These are phyloP conservation scores for Hoplodrina ambigua DNA, from an alignment of 2,888 invertebrate species.

Conservation along the genomic window DNA sequence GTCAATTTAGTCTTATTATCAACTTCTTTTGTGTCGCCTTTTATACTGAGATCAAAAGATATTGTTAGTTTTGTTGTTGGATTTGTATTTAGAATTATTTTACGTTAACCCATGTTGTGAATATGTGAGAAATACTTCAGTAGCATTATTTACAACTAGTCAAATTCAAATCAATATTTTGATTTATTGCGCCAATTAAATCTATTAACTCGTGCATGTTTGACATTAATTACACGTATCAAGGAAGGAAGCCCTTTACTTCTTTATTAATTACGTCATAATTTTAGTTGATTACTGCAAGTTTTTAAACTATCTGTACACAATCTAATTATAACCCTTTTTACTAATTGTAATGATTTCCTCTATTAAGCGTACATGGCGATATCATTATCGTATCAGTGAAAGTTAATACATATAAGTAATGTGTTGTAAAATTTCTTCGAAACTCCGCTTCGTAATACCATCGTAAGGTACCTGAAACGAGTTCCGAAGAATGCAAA, in stretches of 20 bases:
- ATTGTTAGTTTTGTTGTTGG: background rate
- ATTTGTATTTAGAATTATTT: background rate
- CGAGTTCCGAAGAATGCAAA: constrained; percentile 53
- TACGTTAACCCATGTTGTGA: background rate
- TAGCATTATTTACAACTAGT: background rate
- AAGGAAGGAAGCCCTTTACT: constrained; percentile 27
- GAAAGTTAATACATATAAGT: constrained; percentile 28
- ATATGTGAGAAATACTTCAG: background rate
- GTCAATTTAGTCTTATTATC: constrained; percentile 1
- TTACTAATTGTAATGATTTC: constrained; percentile 24
- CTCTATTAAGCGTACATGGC: constrained; percentile 15
- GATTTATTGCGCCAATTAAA: constrained; percentile 30
- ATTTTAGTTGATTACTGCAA: constrained; percentile 11
- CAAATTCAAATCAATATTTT: constrained; percentile 14
- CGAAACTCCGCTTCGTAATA: constrained; percentile 13
- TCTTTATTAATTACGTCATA: constrained; percentile 23
- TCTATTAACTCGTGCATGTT: constrained; percentile 7
- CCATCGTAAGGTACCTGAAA: constrained; percentile 48
- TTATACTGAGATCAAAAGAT: background rate
- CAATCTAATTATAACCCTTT: constrained; percentile 9
- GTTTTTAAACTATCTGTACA: constrained; percentile 11
- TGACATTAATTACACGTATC: constrained; percentile 31
- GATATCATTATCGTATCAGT: constrained; percentile 21
- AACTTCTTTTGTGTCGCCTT: background rate
- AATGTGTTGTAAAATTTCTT: constrained; percentile 14